phyloP scores from a whole-genome alignment of 2,888 invertebrate genomes.

The Sminthurinus aureus region DNA sequence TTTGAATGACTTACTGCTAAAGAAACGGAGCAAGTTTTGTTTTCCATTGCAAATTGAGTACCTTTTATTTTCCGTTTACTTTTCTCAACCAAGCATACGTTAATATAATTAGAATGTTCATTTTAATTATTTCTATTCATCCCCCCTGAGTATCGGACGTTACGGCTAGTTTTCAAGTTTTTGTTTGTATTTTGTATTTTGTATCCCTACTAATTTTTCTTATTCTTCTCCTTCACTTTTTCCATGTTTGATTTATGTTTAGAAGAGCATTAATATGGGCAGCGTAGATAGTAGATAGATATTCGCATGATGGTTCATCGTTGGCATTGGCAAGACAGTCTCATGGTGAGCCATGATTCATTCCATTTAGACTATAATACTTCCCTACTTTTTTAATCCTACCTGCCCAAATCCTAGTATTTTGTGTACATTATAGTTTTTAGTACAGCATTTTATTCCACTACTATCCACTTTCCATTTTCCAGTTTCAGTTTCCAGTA shows the following conservation, averaged over 20 bases:
- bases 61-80: too few relatives aligned
- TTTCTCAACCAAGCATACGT: too few relatives aligned
- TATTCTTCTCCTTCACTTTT: background rate
- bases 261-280: constrained; percentile 44
- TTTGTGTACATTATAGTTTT: too few relatives aligned
- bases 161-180: too few relatives aligned
- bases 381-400: background rate
- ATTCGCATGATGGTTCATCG: constrained; percentile 49
- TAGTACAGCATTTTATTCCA: background rate
- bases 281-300: constrained; percentile 32
- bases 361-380: constrained; percentile 43
- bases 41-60: too few relatives aligned
- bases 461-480: too few relatives aligned
- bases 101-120: too few relatives aligned
- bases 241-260: constrained; percentile 35
- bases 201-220: background rate
- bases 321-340: constrained; percentile 42
- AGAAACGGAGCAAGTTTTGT: too few relatives aligned
- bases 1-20: too few relatives aligned
- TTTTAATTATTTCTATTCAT: too few relatives aligned
- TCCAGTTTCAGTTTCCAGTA: background rate
- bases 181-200: background rate
- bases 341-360: constrained; percentile 49
- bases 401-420: background rate
- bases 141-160: too few relatives aligned